Conservation (phyloP, 2,113 vertebrate genomes). For the Coregonus clupeaformis region DNA sequence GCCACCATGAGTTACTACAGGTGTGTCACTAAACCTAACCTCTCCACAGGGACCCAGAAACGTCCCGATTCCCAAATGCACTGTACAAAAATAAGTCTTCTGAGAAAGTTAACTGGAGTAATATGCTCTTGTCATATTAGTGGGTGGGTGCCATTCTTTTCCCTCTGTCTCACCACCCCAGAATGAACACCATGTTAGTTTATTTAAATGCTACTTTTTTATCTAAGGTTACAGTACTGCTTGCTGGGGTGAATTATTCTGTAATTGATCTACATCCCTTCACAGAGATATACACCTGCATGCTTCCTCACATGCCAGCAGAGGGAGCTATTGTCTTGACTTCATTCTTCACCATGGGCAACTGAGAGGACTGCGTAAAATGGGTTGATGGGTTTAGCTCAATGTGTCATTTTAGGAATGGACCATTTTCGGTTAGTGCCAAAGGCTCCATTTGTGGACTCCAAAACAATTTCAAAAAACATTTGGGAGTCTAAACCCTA, state of each 20-base stretch:
- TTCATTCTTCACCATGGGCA: too few species aligned
- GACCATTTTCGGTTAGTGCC: background rate
- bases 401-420: background rate
- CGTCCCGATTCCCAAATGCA: background rate
- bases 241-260: background rate
- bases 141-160: slow-evolving; percentile 13
- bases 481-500: background rate
- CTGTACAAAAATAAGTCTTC: background rate
- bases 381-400: background rate
- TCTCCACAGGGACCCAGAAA: slow-evolving; percentile 1
- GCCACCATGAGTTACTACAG: slow-evolving; percentile 26
- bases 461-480: background rate
- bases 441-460: slow-evolving; percentile 8
- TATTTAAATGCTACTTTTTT: background rate
- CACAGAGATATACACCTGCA: background rate
- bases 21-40: slow-evolving; percentile 47
- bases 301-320: background rate
- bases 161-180: background rate
- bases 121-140: too few species aligned
- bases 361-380: background rate
- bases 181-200: background rate
- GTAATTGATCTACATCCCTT: background rate
- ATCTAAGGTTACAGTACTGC: background rate
- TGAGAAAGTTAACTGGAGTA: slow-evolving; percentile 21
- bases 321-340: slow-evolving; percentile 40